Percentiles rank a stretch among this genome's conserved stretches.
Conservation (phyloP, 2,113 vertebrate genomes). For the Megaptera novaeangliae region DNA sequence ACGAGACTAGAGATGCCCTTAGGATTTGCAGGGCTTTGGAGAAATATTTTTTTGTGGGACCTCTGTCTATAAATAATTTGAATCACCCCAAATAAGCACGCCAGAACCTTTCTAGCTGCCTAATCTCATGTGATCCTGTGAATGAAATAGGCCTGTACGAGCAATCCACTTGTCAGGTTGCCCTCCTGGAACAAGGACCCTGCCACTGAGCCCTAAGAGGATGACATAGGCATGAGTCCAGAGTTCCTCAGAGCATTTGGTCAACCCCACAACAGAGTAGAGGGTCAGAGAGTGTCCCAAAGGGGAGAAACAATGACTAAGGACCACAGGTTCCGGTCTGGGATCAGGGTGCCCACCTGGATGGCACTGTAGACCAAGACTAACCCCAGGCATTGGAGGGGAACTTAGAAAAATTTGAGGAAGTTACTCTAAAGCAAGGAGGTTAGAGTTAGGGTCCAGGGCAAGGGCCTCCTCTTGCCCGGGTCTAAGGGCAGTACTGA, state of each 20-base stretch:
- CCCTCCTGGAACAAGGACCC: accelerated
- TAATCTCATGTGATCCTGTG: background rate
- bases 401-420: background rate
- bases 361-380: background rate
- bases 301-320: background rate
- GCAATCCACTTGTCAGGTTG: background rate
- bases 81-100: background rate
- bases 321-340: background rate
- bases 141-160: background rate
- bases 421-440: background rate
- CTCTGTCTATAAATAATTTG: background rate
- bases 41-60: background rate
- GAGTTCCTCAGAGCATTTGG: background rate
- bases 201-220: background rate
- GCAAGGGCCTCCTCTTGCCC: background rate
- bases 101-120: background rate
- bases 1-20: background rate
- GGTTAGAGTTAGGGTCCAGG: background rate
- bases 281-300: background rate
- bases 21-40: background rate
- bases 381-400: background rate
- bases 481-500: background rate
- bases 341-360: background rate
- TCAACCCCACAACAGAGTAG: background rate
- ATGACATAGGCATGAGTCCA: background rate